Evolutionary conservation across 2,113 vertebrate species (phyloP).

Genomic region (Dasyurus viverrinus): DNA sequence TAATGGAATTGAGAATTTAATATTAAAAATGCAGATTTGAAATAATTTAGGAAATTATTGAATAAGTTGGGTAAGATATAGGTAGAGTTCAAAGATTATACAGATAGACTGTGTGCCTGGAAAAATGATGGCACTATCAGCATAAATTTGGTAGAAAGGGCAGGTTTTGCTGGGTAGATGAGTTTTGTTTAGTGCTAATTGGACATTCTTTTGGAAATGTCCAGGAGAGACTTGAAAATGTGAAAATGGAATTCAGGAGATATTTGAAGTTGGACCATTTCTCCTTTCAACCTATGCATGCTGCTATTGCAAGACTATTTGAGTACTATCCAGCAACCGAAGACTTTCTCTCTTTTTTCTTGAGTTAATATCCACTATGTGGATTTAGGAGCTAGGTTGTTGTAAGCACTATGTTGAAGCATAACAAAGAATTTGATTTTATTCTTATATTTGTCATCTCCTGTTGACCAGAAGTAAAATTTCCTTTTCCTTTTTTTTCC

Average conservation of each 20-base stretch:
- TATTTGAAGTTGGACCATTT: not conserved
- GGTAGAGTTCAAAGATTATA: not conserved
- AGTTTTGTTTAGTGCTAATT: not conserved
- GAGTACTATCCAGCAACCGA: not conserved
- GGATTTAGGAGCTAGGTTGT: not conserved
- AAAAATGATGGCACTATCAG: not conserved
- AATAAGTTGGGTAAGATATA: not conserved
- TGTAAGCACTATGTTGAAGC: not conserved
- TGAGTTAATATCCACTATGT: not conserved
- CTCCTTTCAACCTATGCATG: not conserved
- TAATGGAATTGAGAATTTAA: not conserved
- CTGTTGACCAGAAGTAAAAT: conserved; percentile 46
- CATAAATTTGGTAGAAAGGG: not conserved
- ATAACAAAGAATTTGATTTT: conserved; percentile 32
- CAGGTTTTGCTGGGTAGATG: not conserved
- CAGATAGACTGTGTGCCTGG: not conserved
- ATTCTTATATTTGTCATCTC: conserved; percentile 28
- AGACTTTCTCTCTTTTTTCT: not conserved
- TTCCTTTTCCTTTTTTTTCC: not conserved
- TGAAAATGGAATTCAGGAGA: not conserved
- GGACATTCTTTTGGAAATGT: not conserved
- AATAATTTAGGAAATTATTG: not conserved
- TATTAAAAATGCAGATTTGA: not conserved
- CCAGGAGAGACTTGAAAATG: not conserved
- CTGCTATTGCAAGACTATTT: not conserved